Evolutionary conservation across 2,888 invertebrate species (phyloP), one percentile per base, ranked within the genome.

Genomic region (Harpalus rufipes): DNA sequence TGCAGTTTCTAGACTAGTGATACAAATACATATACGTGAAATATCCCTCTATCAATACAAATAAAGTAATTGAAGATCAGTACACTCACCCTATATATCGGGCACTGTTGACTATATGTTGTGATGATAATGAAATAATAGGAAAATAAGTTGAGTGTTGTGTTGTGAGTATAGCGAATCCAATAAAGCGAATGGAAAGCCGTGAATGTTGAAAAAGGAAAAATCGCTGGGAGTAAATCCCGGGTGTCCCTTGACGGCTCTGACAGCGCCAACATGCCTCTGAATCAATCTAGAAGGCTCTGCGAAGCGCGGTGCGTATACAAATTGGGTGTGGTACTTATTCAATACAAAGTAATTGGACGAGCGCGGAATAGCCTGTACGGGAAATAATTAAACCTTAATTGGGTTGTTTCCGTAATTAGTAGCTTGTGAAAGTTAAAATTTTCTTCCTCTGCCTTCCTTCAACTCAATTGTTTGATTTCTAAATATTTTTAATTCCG

Each of bases 321-420:
- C 83, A 83, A 83, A 83, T 74, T 83, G 83, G 83, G 83, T 83
- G 83, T 83, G 83, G 74, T 83, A 76, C 83, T 83, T 83, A 76
- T 83, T 83, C 83, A 83, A 83, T 83, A 83, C 83, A 83, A 83
- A 83, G 83, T 83, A 83, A 83, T 83, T 83, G 83, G 83, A 83
- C 76, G 83, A 83, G 59, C 83, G 83, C 61, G 76, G 83, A 59
- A 61, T 61, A 76, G 74, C 76, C 61, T 58, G 32, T 41, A 83
- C 83, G 72, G 74, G 74, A 59, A 83, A 83, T 83, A 83, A 83
- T 83, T 83, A 83, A 83, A 83, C 83, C 83, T 76, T 83, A 83
- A 83, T 83, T 83, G 83, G 83, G 61, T 83, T 83, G 83, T 83
- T 83, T 41, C 76, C 72, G 59, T 83, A 83, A 83, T 83, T 83